Base-by-base conservation (phyloP, 2,113 vertebrate species). In the Parus major region DNA sequence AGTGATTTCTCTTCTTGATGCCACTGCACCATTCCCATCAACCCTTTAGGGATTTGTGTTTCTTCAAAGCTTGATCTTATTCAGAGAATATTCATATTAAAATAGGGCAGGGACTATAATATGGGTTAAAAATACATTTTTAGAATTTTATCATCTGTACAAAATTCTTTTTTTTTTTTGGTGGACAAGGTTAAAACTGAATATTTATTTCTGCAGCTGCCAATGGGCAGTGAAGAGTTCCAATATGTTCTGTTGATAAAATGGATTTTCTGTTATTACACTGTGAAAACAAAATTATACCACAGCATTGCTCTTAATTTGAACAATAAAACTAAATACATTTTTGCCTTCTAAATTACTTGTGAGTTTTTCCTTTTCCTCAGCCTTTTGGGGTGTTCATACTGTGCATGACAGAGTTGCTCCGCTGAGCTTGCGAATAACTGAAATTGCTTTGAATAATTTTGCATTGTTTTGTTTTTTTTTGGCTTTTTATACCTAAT, bases 401-500 rank as follows among this genome's bases (percentile, higher is more conserved):
- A 42, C 93, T 96, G 97, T 98, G 98, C 98, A 98, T 98, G 98
- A 98, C 92, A 97, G 97, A 98, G 94, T 93, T 94, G 93, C 76
- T 86, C 96, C 92, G 77, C 97, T 83, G 93, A 97, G 98, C 98
- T 97, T 98, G 97, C 95, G 25, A 96, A 90, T 94, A 90, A 97
- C 95, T 91, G 87, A 97, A 97, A 96, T 97, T 91, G 97, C 97
- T 98, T 96, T 93, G 77, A 97, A 71, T 98, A 98, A 98, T 97
- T 97, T 70, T 98, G 97, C 97, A 97, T 96, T 97, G 50, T 97
- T 95, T 94, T 91, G 4, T 97, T 97, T 97, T 97, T 94, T 92
- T 97, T 97, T 97, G 96, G 96, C 98, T 97, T 97, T 98, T 96
- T 98, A 91, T 97, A 97, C 97, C 97, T 98, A 97, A 98, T 98